Base-by-base conservation (phyloP, 2,888 invertebrate species). In the Arctia plantaginis region DNA sequence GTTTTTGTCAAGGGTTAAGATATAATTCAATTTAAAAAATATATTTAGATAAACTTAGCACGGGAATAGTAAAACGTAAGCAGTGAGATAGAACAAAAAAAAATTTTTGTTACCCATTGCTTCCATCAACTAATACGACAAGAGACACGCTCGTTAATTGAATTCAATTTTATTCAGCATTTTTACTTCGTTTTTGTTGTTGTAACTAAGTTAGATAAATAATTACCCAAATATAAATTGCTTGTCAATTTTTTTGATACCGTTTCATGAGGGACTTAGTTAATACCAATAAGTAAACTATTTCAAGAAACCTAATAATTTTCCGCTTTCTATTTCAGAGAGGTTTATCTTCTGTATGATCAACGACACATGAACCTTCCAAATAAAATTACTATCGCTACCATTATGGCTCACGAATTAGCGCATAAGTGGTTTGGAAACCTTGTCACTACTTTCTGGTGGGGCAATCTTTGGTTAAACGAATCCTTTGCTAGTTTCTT, bases 361-460 rank as follows among this genome's bases (percentile, higher is more conserved):
- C 84, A 87, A 8, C 71, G 80, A 0, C 89, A 96, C 77, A 96
- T 96, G 0, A 95, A 96, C 67, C 71, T 94, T 3, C 78, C 69
- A 51, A 93, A 92, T 74, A 95, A 96, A 82, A 96, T 97, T 81
- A 90, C 92, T 73, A 96, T 97, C 10, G 96, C 96, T 0, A 93
- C 96, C 0, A 96, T 96, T 12, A 94, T 97, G 77, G 97, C 97
- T 0, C 98, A 98, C 89, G 98, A 98, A 89, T 90, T 98, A 66
- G 97, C 97, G 0, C 98, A 98, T 91, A 97, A 97, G 90, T 98
- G 98, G 98, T 98, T 98, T 87, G 98, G 98, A 12, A 97, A 98
- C 89, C 92, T 97, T 69, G 97, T 98, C n/a, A 98, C 98, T 0
- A 97, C 97, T 79, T 96, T 97, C 86, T 98, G 98, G 97, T 98